Conservation (phyloP, 2,113 vertebrate genomes). For the Tenrec ecaudatus region DNA sequence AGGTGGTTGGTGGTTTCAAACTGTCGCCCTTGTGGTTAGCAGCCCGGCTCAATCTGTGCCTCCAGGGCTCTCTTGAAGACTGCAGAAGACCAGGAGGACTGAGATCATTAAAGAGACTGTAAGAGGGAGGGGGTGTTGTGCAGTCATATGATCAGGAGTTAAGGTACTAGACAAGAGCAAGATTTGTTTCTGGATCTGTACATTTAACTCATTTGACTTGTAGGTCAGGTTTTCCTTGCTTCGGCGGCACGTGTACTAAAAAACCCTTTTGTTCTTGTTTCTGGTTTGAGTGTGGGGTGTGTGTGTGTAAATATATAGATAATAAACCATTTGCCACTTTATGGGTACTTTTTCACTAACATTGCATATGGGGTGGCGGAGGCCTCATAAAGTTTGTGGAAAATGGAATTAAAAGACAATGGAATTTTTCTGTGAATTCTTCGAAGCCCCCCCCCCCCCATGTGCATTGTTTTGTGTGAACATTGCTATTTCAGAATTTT, state of each 20-base stretch:
- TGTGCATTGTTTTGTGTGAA: background rate
- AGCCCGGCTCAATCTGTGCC: too few relatives aligned
- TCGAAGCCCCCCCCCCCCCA: too few relatives aligned
- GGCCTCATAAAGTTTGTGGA: too few relatives aligned
- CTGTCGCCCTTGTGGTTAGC: too few relatives aligned
- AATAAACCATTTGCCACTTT: background rate
- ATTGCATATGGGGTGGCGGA: background rate
- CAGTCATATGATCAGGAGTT: background rate
- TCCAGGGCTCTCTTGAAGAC: too few relatives aligned
- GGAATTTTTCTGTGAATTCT: too few relatives aligned
- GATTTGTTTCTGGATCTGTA: background rate
- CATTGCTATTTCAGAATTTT: background rate
- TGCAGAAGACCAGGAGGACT: too few relatives aligned
- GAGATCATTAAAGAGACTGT: background rate
- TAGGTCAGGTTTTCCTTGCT: background rate
- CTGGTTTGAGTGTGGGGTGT: background rate
- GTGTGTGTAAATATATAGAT: background rate
- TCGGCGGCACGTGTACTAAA: background rate
- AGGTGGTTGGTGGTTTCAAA: too few relatives aligned
- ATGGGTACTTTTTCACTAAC: background rate
- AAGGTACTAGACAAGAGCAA: background rate
- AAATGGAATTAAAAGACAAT: too few relatives aligned
- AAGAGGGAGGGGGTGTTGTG: background rate
- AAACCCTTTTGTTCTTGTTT: background rate
- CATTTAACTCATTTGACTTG: constrained; percentile 6